These are phyloP conservation scores for Trigoniulus corallinus DNA, from an alignment of 1,140 invertebrate genomes.

Conservation along the genomic window DNA sequence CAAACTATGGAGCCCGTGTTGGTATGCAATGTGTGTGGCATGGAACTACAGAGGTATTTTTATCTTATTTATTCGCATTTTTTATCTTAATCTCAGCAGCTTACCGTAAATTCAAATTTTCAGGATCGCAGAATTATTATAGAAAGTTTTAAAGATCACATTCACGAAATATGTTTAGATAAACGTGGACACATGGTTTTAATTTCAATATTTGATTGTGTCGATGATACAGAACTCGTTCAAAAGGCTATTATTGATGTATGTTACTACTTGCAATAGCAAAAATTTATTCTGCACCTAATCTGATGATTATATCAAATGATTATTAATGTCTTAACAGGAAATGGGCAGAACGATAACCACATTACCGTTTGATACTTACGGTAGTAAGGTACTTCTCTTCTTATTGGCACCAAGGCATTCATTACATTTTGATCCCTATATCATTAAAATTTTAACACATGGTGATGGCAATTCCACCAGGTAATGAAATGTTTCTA, in stretches of 20 bases:
- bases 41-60: conserved; percentile 48
- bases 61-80: not conserved
- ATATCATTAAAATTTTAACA: not conserved
- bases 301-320: too few species aligned
- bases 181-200: not conserved
- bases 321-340: not conserved
- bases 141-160: not conserved
- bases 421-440: too few species aligned
- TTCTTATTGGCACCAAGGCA: not conserved
- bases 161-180: not conserved
- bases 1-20: conserved; percentile 57
- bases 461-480: not conserved
- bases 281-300: too few species aligned
- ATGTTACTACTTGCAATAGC: not conserved
- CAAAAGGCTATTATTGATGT: not conserved
- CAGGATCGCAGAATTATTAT: not conserved
- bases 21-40: conserved; percentile 72
- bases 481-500: too few species aligned
- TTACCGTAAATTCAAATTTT: not conserved
- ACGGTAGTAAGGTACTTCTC: not conserved
- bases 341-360: not conserved
- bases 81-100: not conserved
- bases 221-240: not conserved
- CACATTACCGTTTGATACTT: not conserved
- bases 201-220: not conserved